phyloP scores from a whole-genome alignment of 64 coral and sea anemone genomes.

The Actinia tenebrosa region DNA sequence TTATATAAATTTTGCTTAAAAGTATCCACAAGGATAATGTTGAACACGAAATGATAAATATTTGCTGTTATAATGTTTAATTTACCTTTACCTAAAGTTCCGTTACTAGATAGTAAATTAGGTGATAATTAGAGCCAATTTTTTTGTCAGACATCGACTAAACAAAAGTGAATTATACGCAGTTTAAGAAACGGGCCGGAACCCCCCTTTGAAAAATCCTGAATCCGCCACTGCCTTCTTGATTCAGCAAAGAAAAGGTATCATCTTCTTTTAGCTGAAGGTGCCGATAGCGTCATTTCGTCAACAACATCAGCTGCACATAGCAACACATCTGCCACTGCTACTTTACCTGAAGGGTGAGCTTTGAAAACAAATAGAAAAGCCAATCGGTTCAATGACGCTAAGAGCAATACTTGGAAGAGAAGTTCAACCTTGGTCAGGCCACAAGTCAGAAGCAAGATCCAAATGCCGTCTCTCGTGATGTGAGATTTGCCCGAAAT shows the following conservation, averaged over 20 bases:
- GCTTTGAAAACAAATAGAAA: constrained; percentile 26
- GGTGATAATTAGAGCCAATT: no score
- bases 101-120: no score
- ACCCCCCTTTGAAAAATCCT: no score
- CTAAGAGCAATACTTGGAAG: constrained; percentile 47
- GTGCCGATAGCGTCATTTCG: neutral
- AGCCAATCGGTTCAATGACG: constrained; percentile 46
- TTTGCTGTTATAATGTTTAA: no score
- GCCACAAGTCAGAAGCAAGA: constrained; percentile 55
- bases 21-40: no score
- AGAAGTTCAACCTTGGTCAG: constrained; percentile 69
- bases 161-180: no score
- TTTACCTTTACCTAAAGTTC: no score
- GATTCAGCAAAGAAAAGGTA: constrained; percentile 44
- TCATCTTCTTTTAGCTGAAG: neutral
- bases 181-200: no score
- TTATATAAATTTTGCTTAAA: no score
- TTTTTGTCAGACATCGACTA: no score
- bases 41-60: no score
- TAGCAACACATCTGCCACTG: neutral
- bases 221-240: constrained; percentile 21
- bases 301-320: neutral
- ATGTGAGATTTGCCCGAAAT: constrained; percentile 40
- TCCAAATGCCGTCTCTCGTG: constrained; percentile 42
- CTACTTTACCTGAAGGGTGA: constrained; percentile 26